Evolutionary conservation across 2,113 vertebrate genomes (phyloP), one percentile per base, ranked within the genome.

Genomic region (Crotalus helleri): DNA sequence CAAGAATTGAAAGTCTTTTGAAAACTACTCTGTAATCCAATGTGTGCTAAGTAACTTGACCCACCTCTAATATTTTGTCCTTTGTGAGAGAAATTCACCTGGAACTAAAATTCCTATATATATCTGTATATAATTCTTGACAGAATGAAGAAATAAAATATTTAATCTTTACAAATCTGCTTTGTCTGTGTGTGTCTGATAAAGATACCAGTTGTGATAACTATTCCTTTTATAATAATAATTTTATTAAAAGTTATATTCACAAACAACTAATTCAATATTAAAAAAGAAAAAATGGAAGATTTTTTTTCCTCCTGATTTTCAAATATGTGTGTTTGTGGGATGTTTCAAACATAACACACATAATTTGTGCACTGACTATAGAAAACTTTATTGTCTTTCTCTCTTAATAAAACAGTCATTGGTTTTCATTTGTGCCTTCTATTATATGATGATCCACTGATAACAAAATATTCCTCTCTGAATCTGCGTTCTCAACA

Each of bases 131-230:
- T 94, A 96, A 95, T 96, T 95, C 29, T 86, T 96, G 91, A 89
- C 85, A 95, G 90, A 94, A 11, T 81, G 17, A 85, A 74, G 33
- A 89, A 58, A 93, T 95, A 87, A 95, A 96, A 94, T 93, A 92
- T 19, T 11, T 39, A 15, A 49, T 93, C n/a, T 93, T 91, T 93
- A 95, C 54, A 93, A 93, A 81, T 95, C 69, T 95, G n/a, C 94
- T 95, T 96, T 93, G 69, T 94, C 57, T 85, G 15, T 93, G 90
- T 90, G 1, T 93, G 4, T 46, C 96, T 96, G 55, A 93, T 95
- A 96, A 96, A 90, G 26, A 0, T 0, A 0, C 93, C 88, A 44
- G 94, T 96, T 97, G 96, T 91, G 93, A 2, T 94, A 95, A 95
- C 90, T 95, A 94, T 95, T 57, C 93, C 12, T 69, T 69, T 69